Conservation (phyloP, 2,113 vertebrate genomes). For the Balaenoptera acutorostrata region DNA sequence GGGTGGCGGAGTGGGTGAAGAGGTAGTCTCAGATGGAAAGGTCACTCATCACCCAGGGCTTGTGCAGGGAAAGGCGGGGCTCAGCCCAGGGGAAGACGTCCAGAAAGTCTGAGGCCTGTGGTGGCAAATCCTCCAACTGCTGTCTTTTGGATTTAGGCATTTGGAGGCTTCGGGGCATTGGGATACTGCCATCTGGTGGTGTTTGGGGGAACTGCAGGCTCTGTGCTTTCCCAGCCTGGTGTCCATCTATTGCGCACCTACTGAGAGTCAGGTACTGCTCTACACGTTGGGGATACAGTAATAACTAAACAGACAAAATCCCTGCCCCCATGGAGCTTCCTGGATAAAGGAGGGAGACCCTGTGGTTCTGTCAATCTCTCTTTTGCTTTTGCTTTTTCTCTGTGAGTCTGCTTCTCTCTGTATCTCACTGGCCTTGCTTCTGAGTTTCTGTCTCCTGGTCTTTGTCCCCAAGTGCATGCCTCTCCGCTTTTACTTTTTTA, state of each 20-base stretch:
- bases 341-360: background rate
- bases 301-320: background rate
- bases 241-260: background rate
- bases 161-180: background rate
- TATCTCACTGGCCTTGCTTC: background rate
- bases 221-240: background rate
- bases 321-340: background rate
- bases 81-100: background rate
- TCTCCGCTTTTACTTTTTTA: background rate
- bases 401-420: background rate
- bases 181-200: slow-evolving; percentile 27
- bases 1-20: slow-evolving; percentile 27
- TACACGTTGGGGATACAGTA: background rate
- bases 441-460: background rate
- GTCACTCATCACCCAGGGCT: slow-evolving; percentile 60
- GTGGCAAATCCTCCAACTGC: background rate
- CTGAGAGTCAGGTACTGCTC: background rate
- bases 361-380: background rate
- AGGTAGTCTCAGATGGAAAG: slow-evolving; percentile 62
- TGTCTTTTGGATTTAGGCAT: background rate
- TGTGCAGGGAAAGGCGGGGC: background rate
- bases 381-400: background rate
- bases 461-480: background rate
- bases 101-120: background rate
- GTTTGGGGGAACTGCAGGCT: background rate